Base-by-base conservation (phyloP, 2,113 vertebrate genomes). In the Ptychochromis oligacanthus region DNA sequence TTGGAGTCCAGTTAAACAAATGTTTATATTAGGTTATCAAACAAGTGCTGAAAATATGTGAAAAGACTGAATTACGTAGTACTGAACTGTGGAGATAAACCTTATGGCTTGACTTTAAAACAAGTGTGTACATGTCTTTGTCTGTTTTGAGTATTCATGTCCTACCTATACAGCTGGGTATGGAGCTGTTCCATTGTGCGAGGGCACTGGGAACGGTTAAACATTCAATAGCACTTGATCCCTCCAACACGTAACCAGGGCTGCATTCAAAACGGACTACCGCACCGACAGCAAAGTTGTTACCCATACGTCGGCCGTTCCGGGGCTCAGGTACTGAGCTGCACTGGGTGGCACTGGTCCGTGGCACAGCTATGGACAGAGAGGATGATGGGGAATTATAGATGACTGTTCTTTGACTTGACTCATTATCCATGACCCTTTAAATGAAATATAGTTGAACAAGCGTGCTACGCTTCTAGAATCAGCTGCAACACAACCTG, bases 331-430 rank as follows among this genome's bases (percentile, higher is more conserved):
- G 98, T 43, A 99, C 97, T 0, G 98, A 99, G 95, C 97, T 99
- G 96, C 98, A 99, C 91, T 99, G 98, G 0, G 98, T 99, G 81
- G 98, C 97, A 0, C 98, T 99, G 86, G 98, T 99, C 62, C 97
- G 95, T 1, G 98, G 98, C 24, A 99, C 98, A 22, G 98, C 98
- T 99, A 77, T 13, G 49, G 22, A 60, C 9, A 76, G 36, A 28
- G 31, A 54, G 22, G 60, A 9, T 79, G 26, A 49, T 4, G 40
- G 20, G 15, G 54, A 7, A 82, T 85, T 77, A 58, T 3, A 76
- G 52, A 34, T 67, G 79, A 26, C 3, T 5, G 18, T 4, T 36
- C 24, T 57, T 72, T 56, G 28, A 20, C 49, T 55, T 17, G 5
- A 46, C 7, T 38, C 4, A 7, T 24, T 38, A 17, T 18, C 13